Evolutionary conservation across 2,113 vertebrate genomes (phyloP), one percentile per base, ranked within the genome.

Genomic region (Hippocampus barbouri): DNA sequence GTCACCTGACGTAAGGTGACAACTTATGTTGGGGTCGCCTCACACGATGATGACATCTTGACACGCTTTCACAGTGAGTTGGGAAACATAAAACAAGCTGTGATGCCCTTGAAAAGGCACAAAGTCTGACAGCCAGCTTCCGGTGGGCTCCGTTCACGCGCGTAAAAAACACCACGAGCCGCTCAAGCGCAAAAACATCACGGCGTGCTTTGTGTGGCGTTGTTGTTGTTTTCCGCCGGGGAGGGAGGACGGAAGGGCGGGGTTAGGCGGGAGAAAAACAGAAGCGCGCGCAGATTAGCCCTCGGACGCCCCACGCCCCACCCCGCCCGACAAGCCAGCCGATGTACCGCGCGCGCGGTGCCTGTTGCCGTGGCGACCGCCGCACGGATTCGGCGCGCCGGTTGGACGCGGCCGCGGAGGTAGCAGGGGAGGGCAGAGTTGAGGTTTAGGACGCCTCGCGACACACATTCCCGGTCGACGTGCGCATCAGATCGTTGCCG

Each of bases 381-480:
- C 67, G 91, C 91, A 84, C 88, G 86, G 92, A 92, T 92, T 92
- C 92, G 91, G 92, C 87, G 47, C 84, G 83, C 89, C 92, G 92
- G 91, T 93, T 93, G 92, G 92, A 86, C 88, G 67, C 83, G 54
- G 86, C 88, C 92, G 90, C 91, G 91, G 90, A 16, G 1, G 41
- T 16, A 68, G 71, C 84, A 75, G 82, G 83, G 82, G 83, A 75
- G 89, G 84, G 88, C 57, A 62, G 11, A 21, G 14, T 12, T 20
- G 60, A 60, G n/a, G n/a, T n/a, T n/a, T n/a, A 8, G 8, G 64
- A 25, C 54, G 70, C 80, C 79, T 72, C 38, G 67, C 87, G 85
- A 78, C 83, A 84, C 87, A 85, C 80, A 83, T 85, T 78, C 68
- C 67, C 54, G 81, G 76, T 82, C 83, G 81, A 18, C 47, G 15